These are phyloP conservation scores for Bufo gargarizans DNA, from an alignment of 2,113 vertebrate genomes.

Conservation along the genomic window DNA sequence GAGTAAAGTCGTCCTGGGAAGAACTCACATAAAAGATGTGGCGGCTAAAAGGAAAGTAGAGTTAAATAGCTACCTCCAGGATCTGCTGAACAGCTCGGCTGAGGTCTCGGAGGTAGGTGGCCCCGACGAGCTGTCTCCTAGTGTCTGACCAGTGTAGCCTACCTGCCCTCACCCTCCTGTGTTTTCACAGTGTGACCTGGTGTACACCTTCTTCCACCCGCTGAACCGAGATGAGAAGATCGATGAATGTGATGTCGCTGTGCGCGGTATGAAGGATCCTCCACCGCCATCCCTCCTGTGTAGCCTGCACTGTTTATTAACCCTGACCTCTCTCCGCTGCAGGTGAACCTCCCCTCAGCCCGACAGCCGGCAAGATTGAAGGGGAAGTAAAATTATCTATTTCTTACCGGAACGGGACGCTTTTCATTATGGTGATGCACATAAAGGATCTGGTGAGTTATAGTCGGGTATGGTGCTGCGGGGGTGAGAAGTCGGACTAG, in stretches of 20 bases:
- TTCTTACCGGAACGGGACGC: constrained; percentile 93
- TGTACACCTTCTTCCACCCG: constrained; percentile 98
- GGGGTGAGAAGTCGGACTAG: too few relatives aligned
- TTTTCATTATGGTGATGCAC: constrained; percentile 99
- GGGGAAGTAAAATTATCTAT: constrained; percentile 96
- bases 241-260: constrained; percentile 83
- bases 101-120: constrained; percentile 89
- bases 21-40: constrained; percentile 97
- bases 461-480: neutral
- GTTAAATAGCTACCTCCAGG: constrained; percentile 93
- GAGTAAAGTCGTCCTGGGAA: constrained; percentile 93
- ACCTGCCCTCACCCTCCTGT: neutral
- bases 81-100: constrained; percentile 86
- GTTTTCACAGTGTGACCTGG: constrained; percentile 88
- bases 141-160: neutral
- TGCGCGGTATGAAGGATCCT: constrained; percentile 75
- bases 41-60: constrained; percentile 95
- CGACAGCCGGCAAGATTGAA: constrained; percentile 86
- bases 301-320: neutral
- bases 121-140: neutral
- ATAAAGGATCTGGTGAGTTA: constrained; percentile 90
- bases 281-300: too few relatives aligned
- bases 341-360: constrained; percentile 78
- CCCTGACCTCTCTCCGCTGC: neutral
- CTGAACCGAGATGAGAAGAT: constrained; percentile 93